phyloP scores from a whole-genome alignment of 2,797 vertebrate species.

The Pogonophryne albipinna region DNA sequence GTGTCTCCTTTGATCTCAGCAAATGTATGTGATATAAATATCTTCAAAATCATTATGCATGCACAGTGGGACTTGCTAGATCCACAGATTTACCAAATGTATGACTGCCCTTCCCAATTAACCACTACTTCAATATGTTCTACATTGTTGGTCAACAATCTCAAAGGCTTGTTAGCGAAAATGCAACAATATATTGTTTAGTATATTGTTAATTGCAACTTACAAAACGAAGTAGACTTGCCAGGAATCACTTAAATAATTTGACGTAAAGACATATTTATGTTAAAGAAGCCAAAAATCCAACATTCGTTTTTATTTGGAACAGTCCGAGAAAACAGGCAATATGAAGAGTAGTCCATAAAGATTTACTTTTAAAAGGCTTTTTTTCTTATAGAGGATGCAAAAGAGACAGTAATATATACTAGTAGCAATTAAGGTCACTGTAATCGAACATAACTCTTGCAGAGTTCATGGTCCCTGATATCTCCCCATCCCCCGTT shows the following conservation, averaged over 20 bases:
- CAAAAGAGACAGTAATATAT: slow-evolving; percentile 84
- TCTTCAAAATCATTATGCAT: slow-evolving; percentile 72
- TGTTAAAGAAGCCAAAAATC: slow-evolving; percentile 80
- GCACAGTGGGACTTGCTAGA: slow-evolving; percentile 56
- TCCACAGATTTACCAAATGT: slow-evolving; percentile 56
- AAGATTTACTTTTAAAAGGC: slow-evolving; percentile 85
- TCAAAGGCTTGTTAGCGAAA: slow-evolving; percentile 32
- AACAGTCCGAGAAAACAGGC: slow-evolving; percentile 88
- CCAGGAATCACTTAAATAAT: slow-evolving; percentile 45
- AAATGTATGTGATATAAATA: slow-evolving; percentile 78
- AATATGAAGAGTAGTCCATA: slow-evolving; percentile 88
- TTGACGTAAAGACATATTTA: slow-evolving; percentile 64
- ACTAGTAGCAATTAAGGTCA: slow-evolving; percentile 86
- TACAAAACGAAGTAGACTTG: slow-evolving; percentile 44
- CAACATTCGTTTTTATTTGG: slow-evolving; percentile 86
- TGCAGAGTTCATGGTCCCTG: slow-evolving; percentile 99
- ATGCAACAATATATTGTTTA: slow-evolving; percentile 44
- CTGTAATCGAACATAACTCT: slow-evolving; percentile 97
- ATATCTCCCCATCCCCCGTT: slow-evolving; percentile 99
- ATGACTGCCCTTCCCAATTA: slow-evolving; percentile 27
- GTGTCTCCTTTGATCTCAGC: slow-evolving; percentile 76
- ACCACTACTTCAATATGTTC: slow-evolving; percentile 21
- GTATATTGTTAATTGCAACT: slow-evolving; percentile 37
- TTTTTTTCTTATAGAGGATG: slow-evolving; percentile 86
- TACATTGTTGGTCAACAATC: slow-evolving; percentile 21